phyloP scores from a whole-genome alignment of 1,140 invertebrate species.

The Drosophila tropicalis region DNA sequence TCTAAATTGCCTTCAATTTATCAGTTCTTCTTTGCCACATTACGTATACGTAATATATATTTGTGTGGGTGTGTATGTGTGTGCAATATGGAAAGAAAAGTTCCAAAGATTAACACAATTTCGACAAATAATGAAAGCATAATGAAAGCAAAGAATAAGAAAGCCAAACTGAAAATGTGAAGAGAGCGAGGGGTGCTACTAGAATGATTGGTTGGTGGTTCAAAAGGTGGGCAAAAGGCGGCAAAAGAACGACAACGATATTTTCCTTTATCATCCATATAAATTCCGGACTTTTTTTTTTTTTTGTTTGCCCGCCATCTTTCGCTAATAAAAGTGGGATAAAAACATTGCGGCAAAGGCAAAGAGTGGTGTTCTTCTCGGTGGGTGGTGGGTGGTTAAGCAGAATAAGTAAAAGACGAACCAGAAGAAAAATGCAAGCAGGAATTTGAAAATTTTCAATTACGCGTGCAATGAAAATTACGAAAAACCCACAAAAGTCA shows the following conservation, averaged over 20 bases:
- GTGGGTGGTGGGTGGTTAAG: neutral
- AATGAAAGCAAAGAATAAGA: slow-evolving; percentile 53
- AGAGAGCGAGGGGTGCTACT: neutral
- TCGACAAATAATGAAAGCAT: slow-evolving; percentile 78
- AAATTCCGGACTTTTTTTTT: slow-evolving; percentile 58
- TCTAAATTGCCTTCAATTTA: slow-evolving; percentile 69
- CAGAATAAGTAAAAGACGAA: neutral
- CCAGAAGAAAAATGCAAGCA: slow-evolving; percentile 69
- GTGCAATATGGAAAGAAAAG: slow-evolving; percentile 27
- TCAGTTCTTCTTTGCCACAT: slow-evolving; percentile 24
- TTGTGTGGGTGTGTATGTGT: neutral
- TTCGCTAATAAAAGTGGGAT: slow-evolving; percentile 48
- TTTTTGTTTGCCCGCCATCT: slow-evolving; percentile 14
- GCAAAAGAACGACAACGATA: slow-evolving; percentile 31
- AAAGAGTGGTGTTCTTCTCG: neutral
- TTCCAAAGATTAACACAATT: slow-evolving; percentile 79
- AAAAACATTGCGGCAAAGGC: neutral
- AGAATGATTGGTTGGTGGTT: neutral
- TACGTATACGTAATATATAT: neutral
- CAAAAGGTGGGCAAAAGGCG: neutral
- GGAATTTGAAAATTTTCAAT: slow-evolving; percentile 82
- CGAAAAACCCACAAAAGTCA: slow-evolving; percentile 81
- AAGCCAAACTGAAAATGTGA: slow-evolving; percentile 21
- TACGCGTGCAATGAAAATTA: slow-evolving; percentile 82
- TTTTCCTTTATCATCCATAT: slow-evolving; percentile 77